Percentiles rank a stretch among this genome's conserved stretches.
phyloP scores from a whole-genome alignment of 2,113 vertebrate species.

The Cavia porcellus region DNA sequence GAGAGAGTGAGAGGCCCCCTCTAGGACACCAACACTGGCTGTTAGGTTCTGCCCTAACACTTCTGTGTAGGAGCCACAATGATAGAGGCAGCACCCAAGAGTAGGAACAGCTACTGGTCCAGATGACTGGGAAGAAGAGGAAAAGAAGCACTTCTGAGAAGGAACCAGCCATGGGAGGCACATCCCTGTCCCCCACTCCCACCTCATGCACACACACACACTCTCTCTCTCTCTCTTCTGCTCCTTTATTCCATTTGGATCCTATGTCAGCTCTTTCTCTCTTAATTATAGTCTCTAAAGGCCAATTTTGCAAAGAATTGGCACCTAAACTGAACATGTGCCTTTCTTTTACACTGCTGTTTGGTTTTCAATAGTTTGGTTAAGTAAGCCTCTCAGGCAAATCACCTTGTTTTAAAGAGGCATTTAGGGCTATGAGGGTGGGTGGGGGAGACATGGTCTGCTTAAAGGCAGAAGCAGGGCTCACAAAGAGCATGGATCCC shows the following conservation, averaged over 20 bases:
- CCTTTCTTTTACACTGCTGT: constrained; percentile 9
- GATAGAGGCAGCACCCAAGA: background rate
- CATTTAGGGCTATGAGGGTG: background rate
- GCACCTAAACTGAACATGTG: constrained; percentile 50
- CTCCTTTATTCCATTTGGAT: constrained; percentile 45
- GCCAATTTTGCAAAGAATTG: constrained; percentile 68
- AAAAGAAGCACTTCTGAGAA: background rate
- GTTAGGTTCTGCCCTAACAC: background rate
- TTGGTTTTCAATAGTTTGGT: constrained; percentile 68
- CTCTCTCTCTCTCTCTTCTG: background rate
- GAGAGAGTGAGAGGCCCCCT: background rate
- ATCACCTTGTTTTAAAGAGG: constrained; percentile 21
- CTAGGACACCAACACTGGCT: too few species aligned
- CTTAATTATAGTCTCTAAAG: constrained; percentile 62
- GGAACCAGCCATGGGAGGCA: rapidly evolving
- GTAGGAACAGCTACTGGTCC: too few species aligned
- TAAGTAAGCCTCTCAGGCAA: constrained; percentile 44
- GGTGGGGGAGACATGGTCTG: background rate
- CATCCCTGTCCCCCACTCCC: background rate
- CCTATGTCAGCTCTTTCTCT: background rate
- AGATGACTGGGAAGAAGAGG: background rate
- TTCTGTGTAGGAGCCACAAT: background rate
- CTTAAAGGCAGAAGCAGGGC: background rate
- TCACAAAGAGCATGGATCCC: background rate
- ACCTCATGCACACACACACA: background rate